phyloP scores from a whole-genome alignment of 2,113 vertebrate species.

The Amphiprion ocellaris region DNA sequence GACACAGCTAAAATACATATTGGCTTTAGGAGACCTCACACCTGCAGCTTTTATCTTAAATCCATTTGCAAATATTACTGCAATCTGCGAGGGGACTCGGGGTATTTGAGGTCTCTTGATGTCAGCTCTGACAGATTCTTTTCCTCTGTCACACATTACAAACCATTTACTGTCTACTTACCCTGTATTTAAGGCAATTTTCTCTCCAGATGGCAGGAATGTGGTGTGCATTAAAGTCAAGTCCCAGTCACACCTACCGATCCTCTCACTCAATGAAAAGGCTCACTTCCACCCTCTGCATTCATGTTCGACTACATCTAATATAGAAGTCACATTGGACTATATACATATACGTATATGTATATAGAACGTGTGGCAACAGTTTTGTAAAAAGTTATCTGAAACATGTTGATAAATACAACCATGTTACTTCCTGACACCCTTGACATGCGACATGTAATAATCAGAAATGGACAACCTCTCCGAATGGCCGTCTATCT shows the following conservation, averaged over 20 bases:
- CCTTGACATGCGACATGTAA: conserved; percentile 10
- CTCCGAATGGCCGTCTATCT: background rate
- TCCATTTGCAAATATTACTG: conserved; percentile 78
- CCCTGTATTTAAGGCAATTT: conserved; percentile 84
- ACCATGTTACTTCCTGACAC: background rate
- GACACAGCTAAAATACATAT: conserved; percentile 55
- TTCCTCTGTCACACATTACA: conserved; percentile 74
- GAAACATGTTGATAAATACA: background rate
- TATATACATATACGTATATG: too few species aligned
- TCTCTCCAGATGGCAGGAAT: conserved; percentile 63
- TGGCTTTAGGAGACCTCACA: conserved; percentile 67
- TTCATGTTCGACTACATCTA: conserved; percentile 28
- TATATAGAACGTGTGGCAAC: background rate
- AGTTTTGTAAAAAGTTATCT: background rate
- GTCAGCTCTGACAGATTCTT: conserved; percentile 76
- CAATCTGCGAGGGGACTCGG: conserved; percentile 66
- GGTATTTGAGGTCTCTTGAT: conserved; percentile 71
- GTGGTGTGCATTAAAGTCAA: conserved; percentile 77
- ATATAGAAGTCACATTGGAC: conserved; percentile 8
- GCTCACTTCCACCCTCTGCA: conserved; percentile 34
- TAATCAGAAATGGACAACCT: background rate
- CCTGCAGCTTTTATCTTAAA: conserved; percentile 75
- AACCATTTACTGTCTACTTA: conserved; percentile 80
- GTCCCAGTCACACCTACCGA: conserved; percentile 62
- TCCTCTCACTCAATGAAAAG: conserved; percentile 62